Percentiles rank a stretch among this genome's conserved stretches.
Evolutionary conservation across 2,797 vertebrate genomes (phyloP).

Genomic region (Sebastes ruberrimus): DNA sequence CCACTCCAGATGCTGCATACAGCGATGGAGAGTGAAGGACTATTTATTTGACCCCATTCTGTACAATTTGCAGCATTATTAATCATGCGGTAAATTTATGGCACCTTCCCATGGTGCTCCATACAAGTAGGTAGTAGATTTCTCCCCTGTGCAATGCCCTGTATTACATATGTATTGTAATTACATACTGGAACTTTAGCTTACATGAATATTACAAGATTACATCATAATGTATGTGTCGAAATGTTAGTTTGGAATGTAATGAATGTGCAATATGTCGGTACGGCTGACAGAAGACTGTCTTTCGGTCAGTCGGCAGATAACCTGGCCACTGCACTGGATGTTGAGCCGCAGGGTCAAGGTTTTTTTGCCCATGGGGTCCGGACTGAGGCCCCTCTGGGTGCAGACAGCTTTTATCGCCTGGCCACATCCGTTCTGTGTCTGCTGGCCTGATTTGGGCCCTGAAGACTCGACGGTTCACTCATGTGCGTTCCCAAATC

Average conservation of each 20-base stretch:
- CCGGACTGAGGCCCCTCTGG: slow-evolving; percentile 51
- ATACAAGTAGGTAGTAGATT: slow-evolving; percentile 21
- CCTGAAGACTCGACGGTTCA: slow-evolving; percentile 67
- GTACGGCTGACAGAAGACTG: not conserved
- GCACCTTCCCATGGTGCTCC: slow-evolving; percentile 6
- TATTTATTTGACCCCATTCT: slow-evolving; percentile 73
- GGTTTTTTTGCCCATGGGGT: slow-evolving; percentile 43
- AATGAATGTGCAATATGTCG: not conserved
- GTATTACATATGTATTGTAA: slow-evolving; percentile 20
- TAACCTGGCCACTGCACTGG: slow-evolving; percentile 28
- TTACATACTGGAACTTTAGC: slow-evolving; percentile 4
- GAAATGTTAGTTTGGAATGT: not conserved
- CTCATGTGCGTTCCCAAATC: slow-evolving; percentile 70
- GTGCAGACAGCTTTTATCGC: slow-evolving; percentile 63
- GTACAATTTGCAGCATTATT: slow-evolving; percentile 65
- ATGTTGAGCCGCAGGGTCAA: slow-evolving; percentile 55
- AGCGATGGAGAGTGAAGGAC: slow-evolving; percentile 21
- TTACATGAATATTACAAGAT: not conserved
- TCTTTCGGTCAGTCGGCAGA: slow-evolving; percentile 8
- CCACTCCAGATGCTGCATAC: slow-evolving; percentile 67
- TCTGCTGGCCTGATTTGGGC: slow-evolving; percentile 63
- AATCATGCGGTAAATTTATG: slow-evolving; percentile 54
- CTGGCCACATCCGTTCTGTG: slow-evolving; percentile 61
- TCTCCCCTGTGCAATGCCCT: slow-evolving; percentile 14
- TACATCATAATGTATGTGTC: not conserved